phyloP scores from a whole-genome alignment of 64 coral and sea anemone species.

The Dendrophyllia cribrosa region DNA sequence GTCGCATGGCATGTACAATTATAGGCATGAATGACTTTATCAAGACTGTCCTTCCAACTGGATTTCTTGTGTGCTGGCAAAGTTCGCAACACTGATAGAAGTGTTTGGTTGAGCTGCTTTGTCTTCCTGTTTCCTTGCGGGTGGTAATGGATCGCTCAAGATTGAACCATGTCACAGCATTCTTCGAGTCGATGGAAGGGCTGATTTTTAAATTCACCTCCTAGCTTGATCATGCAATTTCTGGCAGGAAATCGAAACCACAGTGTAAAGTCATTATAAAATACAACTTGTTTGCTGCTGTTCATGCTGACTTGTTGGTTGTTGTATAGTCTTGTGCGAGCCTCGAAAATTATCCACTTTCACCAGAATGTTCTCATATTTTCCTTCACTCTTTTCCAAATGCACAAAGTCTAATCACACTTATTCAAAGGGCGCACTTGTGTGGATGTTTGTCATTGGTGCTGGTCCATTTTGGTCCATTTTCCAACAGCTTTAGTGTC shows the following conservation, averaged over 20 bases:
- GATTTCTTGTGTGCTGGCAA: neutral
- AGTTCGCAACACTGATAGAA: neutral
- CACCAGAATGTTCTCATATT: neutral
- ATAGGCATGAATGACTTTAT: neutral
- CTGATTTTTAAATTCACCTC: neutral
- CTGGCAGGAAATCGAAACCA: neutral
- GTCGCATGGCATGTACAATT: neutral
- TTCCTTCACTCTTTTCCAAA: neutral
- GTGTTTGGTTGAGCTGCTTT: neutral
- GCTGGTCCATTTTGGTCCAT: neutral
- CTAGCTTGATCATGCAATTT: neutral
- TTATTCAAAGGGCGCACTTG: neutral
- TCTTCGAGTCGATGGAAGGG: neutral
- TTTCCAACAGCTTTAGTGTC: too few relatives aligned
- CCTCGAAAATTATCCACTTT: neutral
- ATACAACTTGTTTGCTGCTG: neutral
- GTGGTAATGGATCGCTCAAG: neutral
- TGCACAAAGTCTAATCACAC: conserved; percentile 1
- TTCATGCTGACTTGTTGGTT: neutral
- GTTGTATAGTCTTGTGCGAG: neutral
- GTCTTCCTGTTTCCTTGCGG: neutral
- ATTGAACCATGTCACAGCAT: conserved; percentile 1
- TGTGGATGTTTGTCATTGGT: neutral
- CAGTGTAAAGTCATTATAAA: conserved; percentile 5
- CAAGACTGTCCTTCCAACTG: neutral